phyloP scores from a whole-genome alignment of 2,113 vertebrate genomes.

The Callipepla californica region DNA sequence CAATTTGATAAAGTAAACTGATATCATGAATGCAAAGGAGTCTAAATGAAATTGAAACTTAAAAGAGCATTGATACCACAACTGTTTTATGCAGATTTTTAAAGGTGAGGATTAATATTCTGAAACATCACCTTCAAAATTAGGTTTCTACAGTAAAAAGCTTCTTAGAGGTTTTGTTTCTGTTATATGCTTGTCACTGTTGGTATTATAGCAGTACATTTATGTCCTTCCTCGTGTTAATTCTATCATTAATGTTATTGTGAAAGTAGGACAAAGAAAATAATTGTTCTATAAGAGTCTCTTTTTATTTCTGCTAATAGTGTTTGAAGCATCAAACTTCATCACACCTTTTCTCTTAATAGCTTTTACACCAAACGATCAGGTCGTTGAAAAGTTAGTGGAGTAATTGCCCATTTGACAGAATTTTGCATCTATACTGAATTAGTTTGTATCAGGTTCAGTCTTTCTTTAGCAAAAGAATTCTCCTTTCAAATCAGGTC shows the following conservation, averaged over 20 bases:
- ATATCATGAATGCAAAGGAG: background rate
- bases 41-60: background rate
- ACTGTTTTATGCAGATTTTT: background rate
- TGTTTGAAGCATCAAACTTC: background rate
- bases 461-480: conserved; percentile 31
- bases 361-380: background rate
- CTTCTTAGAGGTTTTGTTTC: background rate
- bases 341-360: background rate
- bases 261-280: conserved; percentile 5
- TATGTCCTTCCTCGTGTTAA: background rate
- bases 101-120: background rate
- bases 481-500: conserved; percentile 41
- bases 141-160: background rate
- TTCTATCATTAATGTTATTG: background rate
- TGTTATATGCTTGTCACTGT: background rate
- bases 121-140: background rate
- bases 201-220: background rate
- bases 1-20: background rate
- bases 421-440: conserved; percentile 61
- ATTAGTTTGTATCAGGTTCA: conserved; percentile 58
- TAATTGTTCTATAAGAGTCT: background rate
- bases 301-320: background rate
- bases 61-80: background rate
- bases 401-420: conserved; percentile 12
- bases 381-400: background rate